Evolutionary conservation across 2,888 invertebrate genomes (phyloP).

Genomic region (Dyspetes luteomarginatus): DNA sequence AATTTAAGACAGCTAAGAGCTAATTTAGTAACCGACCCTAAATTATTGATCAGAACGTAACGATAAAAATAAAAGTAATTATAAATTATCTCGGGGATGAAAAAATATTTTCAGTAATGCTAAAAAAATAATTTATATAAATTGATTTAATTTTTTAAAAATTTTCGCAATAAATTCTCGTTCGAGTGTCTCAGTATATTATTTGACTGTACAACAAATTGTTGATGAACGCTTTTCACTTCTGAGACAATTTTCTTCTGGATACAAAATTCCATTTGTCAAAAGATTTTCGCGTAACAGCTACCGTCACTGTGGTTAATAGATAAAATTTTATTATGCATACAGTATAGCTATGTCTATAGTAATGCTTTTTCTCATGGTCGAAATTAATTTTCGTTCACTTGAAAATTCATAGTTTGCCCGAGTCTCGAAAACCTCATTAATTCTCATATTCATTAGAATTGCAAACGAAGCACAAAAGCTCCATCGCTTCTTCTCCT

Average conservation of each 20-base stretch:
- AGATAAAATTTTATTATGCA: constrained; percentile 41
- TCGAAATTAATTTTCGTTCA: constrained; percentile 31
- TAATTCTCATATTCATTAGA: constrained; percentile 25
- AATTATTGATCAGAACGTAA: too few relatives aligned
- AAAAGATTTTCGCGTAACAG: constrained; percentile 28
- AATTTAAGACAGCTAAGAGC: too few relatives aligned
- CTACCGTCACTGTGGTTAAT: constrained; percentile 21
- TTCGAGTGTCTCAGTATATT: too few relatives aligned
- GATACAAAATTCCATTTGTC: constrained; percentile 45
- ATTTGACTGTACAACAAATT: too few relatives aligned
- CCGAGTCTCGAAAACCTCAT: constrained; percentile 4
- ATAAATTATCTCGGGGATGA: too few relatives aligned
- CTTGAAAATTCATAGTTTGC: constrained; percentile 29
- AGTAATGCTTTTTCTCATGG: not conserved
- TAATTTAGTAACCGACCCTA: too few relatives aligned
- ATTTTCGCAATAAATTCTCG: too few relatives aligned
- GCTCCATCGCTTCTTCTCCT: not conserved
- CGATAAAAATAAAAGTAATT: too few relatives aligned
- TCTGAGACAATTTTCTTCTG: not conserved
- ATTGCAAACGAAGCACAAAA: constrained; percentile 6
- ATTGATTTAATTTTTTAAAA: too few relatives aligned
- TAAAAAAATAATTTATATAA: too few relatives aligned
- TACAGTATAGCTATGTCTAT: not conserved
- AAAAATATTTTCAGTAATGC: too few relatives aligned
- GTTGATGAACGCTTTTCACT: too few relatives aligned